Percentiles rank a stretch among this genome's conserved stretches.
Conservation (phyloP, 1,140 invertebrate genomes). For the Ericerus pela region DNA sequence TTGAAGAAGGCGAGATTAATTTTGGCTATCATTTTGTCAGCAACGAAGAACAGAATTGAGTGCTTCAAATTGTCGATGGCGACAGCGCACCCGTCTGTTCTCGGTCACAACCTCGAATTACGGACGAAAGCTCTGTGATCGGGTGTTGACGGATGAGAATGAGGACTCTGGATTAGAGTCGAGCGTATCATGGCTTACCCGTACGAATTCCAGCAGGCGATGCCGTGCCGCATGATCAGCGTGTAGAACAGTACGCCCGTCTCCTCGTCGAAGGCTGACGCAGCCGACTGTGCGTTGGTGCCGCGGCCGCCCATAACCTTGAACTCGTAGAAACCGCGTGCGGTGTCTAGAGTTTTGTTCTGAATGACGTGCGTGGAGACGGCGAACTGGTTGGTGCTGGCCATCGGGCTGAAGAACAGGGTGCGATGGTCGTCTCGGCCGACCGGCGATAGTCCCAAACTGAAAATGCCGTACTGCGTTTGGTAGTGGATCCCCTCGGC, state of each 20-base stretch:
- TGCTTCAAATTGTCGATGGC: no score
- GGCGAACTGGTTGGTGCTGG: slow-evolving; percentile 53
- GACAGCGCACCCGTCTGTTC: no score
- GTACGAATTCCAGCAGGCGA: slow-evolving; percentile 57
- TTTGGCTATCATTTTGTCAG: no score
- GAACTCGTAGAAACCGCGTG: slow-evolving; percentile 43
- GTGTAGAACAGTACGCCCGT: slow-evolving; percentile 57
- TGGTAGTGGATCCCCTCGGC: slow-evolving; percentile 50
- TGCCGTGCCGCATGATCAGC: slow-evolving; percentile 55
- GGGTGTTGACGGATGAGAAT: no score
- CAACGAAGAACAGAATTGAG: no score
- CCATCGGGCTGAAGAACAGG: slow-evolving; percentile 58
- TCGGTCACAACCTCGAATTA: no score
- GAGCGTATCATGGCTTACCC: slow-evolving; percentile 19
- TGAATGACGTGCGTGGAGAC: slow-evolving; percentile 47
- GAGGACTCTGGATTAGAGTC: no score
- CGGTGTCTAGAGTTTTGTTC: slow-evolving; percentile 38
- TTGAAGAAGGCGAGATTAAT: no score
- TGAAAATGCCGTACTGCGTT: slow-evolving; percentile 57
- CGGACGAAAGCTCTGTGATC: no score
- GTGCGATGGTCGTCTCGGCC: slow-evolving; percentile 45
- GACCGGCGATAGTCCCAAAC: slow-evolving; percentile 43
- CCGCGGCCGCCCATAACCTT: slow-evolving; percentile 49
- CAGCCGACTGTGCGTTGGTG: slow-evolving; percentile 50
- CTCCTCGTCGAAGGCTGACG: slow-evolving; percentile 49